Conservation (phyloP, 2,888 invertebrate species). For the Synanthedon tipuliformis region DNA sequence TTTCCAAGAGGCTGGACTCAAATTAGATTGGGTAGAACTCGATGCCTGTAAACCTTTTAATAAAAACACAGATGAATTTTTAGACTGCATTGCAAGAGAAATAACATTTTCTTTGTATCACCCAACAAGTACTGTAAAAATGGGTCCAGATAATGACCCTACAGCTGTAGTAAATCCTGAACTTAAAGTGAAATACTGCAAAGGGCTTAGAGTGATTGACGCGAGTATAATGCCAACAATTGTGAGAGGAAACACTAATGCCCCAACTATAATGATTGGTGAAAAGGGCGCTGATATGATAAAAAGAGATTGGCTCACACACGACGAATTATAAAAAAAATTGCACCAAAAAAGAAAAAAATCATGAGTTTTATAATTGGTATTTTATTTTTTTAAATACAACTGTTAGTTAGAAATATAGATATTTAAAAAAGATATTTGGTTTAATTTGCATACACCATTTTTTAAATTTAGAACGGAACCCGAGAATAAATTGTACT, state of each 20-base stretch:
- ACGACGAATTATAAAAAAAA: conserved; percentile 28
- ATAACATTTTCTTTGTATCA: conserved; percentile 72
- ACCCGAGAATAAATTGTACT: neutral
- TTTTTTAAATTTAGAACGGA: neutral
- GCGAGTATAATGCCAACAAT: conserved; percentile 75
- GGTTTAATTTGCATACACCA: neutral
- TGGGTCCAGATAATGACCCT: conserved; percentile 64
- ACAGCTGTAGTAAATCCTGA: conserved; percentile 69
- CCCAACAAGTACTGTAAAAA: conserved; percentile 74
- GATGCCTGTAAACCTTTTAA: conserved; percentile 30
- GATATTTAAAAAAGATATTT: neutral
- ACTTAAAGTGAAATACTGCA: conserved; percentile 62
- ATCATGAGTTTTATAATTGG: too few species aligned
- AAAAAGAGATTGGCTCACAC: conserved; percentile 61
- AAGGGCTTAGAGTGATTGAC: conserved; percentile 71
- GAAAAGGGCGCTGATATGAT: conserved; percentile 76
- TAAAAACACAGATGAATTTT: conserved; percentile 24
- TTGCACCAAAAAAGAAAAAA: neutral
- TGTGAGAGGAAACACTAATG: conserved; percentile 73
- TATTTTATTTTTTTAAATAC: too few species aligned
- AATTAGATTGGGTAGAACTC: conserved; percentile 34
- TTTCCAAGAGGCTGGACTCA: conserved; percentile 27
- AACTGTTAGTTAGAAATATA: too few species aligned
- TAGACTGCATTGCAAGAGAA: conserved; percentile 32
- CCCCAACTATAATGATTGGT: conserved; percentile 74